Base-by-base conservation (phyloP, 2,113 vertebrate genomes). In the Hemiprocne comata region DNA sequence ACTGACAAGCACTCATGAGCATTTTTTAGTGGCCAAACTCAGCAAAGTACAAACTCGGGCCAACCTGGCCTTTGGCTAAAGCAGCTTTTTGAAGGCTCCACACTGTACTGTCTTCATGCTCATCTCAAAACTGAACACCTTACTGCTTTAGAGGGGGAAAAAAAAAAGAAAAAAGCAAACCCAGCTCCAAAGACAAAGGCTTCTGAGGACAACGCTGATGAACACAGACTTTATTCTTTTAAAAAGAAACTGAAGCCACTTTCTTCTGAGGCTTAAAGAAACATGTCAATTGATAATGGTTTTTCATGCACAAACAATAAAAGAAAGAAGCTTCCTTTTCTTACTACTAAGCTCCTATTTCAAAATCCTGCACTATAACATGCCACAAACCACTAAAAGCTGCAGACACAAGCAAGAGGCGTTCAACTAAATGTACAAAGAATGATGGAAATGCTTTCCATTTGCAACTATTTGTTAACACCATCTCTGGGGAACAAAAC, bases 191-290 rank as follows among this genome's bases (percentile, higher is more conserved):
- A 86, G 26, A 69, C 53, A 67, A 92, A 75, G 29, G 53, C 17
- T 64, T 74, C 31, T 55, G 34, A 12, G 25, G 50, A 64, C n/a
- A 64, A 24, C 14, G 77, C 7, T 29, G 57, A 58, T 38, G 61
- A 55, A 71, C 40, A 21, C 1, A 14, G 60, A 50, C 29, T 67
- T 77, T 65, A 51, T 42, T 86, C 55, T 44, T 80, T 82, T 54
- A 20, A 5, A 25, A 92, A 94, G 51, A 70, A 89, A 88, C 42
- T 40, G 54, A 96, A 85, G 64, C 54, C 50, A 55, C 51, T 88
- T 91, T 87, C 57, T 79, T 89, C 29, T 93, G 83, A 77, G 85
- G 61, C 67, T 89, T 95, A 61, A 89, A 92, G 93, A 96, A 94
- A 95, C 72, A 54, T 33, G 60, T 62, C 88, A 95, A 95, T 54